These are phyloP conservation scores for Bacillus rossius DNA, from an alignment of 1,140 invertebrate species.

Conservation along the genomic window DNA sequence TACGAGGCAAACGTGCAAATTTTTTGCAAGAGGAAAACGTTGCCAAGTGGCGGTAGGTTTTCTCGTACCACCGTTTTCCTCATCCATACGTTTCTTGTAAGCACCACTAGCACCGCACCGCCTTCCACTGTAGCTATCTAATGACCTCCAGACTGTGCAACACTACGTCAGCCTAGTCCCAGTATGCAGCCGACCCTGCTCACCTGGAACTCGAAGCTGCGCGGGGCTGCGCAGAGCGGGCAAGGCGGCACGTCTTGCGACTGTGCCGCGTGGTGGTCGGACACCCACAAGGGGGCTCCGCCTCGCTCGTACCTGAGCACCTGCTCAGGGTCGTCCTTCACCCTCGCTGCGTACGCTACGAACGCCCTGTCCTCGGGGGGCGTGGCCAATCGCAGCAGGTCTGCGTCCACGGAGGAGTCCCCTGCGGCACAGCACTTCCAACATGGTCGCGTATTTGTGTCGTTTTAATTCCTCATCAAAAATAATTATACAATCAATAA, in stretches of 20 bases:
- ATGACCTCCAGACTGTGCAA: too few relatives aligned
- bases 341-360: constrained; percentile 57
- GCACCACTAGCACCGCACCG: too few relatives aligned
- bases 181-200: constrained; percentile 1
- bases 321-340: constrained; percentile 60
- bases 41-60: too few relatives aligned
- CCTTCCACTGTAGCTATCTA: too few relatives aligned
- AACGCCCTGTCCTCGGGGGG: constrained; percentile 67
- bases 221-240: constrained; percentile 59
- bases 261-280: constrained; percentile 43
- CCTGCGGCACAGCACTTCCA: constrained; percentile 23
- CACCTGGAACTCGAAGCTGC: constrained; percentile 91
- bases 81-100: too few relatives aligned
- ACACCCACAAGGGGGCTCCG: constrained; percentile 77
- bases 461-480: too few relatives aligned
- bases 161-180: too few relatives aligned
- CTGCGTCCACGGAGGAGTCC: constrained; percentile 50
- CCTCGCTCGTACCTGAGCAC: constrained; percentile 77
- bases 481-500: too few relatives aligned
- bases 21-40: too few relatives aligned
- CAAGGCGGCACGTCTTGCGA: constrained; percentile 63
- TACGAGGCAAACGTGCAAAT: too few relatives aligned
- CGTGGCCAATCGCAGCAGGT: constrained; percentile 52
- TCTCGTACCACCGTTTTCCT: too few relatives aligned
- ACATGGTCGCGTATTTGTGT: too few relatives aligned